phyloP scores from a whole-genome alignment of 2,888 invertebrate genomes.

The Osmoderma eremita region DNA sequence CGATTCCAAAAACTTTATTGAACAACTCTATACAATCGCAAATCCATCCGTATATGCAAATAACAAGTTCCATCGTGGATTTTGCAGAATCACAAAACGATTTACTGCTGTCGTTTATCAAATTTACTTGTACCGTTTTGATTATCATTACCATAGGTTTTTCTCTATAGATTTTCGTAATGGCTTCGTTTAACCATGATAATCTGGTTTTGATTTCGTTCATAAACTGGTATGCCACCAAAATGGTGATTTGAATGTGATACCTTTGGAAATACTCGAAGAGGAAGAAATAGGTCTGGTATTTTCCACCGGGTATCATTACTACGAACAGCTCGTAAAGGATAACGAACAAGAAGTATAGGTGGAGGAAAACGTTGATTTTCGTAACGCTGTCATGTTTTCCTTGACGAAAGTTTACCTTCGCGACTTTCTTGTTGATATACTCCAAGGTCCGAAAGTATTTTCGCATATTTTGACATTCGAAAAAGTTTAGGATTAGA shows the following conservation, averaged over 20 bases:
- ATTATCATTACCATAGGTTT: neutral
- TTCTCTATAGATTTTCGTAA: neutral
- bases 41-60: constrained; percentile 2
- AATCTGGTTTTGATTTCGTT: constrained; percentile 6
- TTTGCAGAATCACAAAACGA: too few species aligned
- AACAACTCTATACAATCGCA: constrained; percentile 16
- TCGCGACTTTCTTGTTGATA: constrained; percentile 1
- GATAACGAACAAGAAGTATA: constrained; percentile 3
- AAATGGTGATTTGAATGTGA: constrained; percentile 21
- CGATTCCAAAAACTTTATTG: constrained; percentile 5
- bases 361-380: neutral
- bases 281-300: neutral
- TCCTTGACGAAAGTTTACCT: neutral
- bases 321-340: constrained; percentile 12
- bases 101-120: too few species aligned
- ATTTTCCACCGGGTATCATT: neutral
- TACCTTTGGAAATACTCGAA: constrained; percentile 28
- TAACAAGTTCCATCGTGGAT: too few species aligned
- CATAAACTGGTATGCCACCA: neutral
- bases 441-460: neutral
- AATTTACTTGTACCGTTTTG: too few species aligned
- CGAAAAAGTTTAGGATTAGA: neutral
- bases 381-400: neutral
- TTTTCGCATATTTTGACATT: neutral
- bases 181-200: neutral